phyloP scores from a whole-genome alignment of 2,888 invertebrate species.

The Caenorhabditis sp. region DNA sequence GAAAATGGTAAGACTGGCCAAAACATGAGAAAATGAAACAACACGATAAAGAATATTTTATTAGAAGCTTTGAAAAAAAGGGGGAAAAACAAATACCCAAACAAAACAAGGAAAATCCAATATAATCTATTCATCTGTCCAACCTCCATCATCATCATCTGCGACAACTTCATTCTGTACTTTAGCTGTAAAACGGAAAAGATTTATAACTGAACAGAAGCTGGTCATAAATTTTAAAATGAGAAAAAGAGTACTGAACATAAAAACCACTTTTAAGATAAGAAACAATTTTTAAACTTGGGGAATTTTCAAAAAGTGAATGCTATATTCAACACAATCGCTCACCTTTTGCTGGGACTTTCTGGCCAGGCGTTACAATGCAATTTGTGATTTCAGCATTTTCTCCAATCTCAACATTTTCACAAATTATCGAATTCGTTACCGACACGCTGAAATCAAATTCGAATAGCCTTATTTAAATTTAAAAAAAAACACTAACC shows the following conservation, averaged over 20 bases:
- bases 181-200: slow-evolving; percentile 34
- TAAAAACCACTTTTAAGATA: too few species aligned
- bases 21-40: too few species aligned
- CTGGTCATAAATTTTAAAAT: too few species aligned
- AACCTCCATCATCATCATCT: slow-evolving; percentile 36
- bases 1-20: neutral
- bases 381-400: slow-evolving; percentile 57
- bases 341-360: slow-evolving; percentile 64
- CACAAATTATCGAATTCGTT: slow-evolving; percentile 56
- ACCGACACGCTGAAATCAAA: slow-evolving; percentile 51
- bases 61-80: neutral
- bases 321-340: neutral
- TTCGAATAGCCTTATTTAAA: neutral
- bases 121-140: slow-evolving; percentile 29
- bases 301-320: neutral
- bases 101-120: neutral
- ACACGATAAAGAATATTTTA: too few species aligned
- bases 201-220: neutral
- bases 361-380: slow-evolving; percentile 67
- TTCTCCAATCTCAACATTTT: slow-evolving; percentile 55
- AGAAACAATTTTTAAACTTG: too few species aligned
- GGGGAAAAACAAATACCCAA: slow-evolving; percentile 1
- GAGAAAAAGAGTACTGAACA: too few species aligned
- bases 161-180: slow-evolving; percentile 45
- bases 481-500: slow-evolving; percentile 44